Evolutionary conservation across 2,797 vertebrate species (phyloP), one percentile per base, ranked within the genome.

Genomic region (Stomatorhinus walkeri): DNA sequence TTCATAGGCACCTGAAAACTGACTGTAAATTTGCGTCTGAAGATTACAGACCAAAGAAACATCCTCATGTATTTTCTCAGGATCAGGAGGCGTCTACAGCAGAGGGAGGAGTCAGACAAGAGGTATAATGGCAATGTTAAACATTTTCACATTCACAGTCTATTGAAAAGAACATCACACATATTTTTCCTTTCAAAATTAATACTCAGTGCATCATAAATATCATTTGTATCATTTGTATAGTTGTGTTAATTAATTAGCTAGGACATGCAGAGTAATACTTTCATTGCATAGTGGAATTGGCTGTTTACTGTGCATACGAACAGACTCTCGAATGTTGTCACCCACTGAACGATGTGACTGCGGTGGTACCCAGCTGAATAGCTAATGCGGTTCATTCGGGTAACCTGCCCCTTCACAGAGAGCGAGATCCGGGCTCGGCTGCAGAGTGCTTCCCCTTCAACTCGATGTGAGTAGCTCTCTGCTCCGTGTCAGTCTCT

Each of bases 391-490:
- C 89, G 87, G 56, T 91, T 90, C 89, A 83, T 16, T 90, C 85
- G 86, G 92, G 54, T 64, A 32, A 72, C 4, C 16, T 56, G 14
- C 14, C 36, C 24, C 24, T 48, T 87, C 90, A 87, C 94, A 99
- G 98, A 99, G 93, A 98, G 98, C 16, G 98, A 98, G 95, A 99
- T 99, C 94, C 95, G 98, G 94, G 97, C 96, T 90, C 96, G 98
- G 87, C 94, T 99, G 84, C 98, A 99, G 92, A 99, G 98, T 0
- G 97, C 98, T 0, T 99, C 98, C 90, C 98, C 98, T 46, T 96
- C 97, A 0, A 95, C 96, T 93, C 96, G 97, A 95, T 99, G 98
- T 99, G 97, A 97, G 98, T 96, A 28, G 3, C 83, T 16, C 28
- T 32, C 83, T n/a, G 2, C 85, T 59, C 51, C 3, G 7, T 54